These are phyloP conservation scores for Dione vanillae DNA, from an alignment of 2,888 invertebrate species.

Conservation along the genomic window DNA sequence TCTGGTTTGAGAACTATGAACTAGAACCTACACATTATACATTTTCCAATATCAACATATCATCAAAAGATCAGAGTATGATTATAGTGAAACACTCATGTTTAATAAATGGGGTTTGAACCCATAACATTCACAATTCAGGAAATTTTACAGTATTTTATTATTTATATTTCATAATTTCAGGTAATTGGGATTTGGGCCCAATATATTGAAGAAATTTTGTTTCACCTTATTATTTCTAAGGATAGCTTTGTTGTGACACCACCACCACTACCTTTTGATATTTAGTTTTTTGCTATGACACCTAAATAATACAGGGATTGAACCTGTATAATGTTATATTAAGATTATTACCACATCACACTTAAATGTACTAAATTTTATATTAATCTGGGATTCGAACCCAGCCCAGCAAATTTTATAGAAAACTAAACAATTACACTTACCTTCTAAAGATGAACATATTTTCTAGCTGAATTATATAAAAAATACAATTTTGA, in stretches of 20 bases:
- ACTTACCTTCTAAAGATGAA: background rate
- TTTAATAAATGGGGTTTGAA: background rate
- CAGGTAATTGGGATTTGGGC: background rate
- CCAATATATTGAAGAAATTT: background rate
- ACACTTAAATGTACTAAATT: background rate
- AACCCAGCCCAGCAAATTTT: constrained; percentile 33
- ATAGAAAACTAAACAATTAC: background rate
- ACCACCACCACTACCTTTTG: no score
- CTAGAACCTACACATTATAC: background rate
- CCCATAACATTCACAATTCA: background rate
- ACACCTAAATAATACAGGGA: background rate
- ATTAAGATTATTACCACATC: background rate
- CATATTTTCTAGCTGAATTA: background rate
- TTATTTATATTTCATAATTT: background rate
- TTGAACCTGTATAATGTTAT: background rate
- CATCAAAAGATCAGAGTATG: no score
- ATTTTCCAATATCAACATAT: background rate
- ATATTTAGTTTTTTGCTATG: no score
- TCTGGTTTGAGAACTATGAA: background rate
- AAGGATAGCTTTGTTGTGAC: no score
- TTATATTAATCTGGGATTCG: constrained; percentile 36
- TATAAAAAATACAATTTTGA: constrained; percentile 14
- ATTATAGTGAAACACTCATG: no score
- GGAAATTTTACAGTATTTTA: background rate
- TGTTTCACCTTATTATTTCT: background rate